Evolutionary conservation across 1,140 invertebrate genomes (phyloP).

Genomic region (Bombus turneri): DNA sequence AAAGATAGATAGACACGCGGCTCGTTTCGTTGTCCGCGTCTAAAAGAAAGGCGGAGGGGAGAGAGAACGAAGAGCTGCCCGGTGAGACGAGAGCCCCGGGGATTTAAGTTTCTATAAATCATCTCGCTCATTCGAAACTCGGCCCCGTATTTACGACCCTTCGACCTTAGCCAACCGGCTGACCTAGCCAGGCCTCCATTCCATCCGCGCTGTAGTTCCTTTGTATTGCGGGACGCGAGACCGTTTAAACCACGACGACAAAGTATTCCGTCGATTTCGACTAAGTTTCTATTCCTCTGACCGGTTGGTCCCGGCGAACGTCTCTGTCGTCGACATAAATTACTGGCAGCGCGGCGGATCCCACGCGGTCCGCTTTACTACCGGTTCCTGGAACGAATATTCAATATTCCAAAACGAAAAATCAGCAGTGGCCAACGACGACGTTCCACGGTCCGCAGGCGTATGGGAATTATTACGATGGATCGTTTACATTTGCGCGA

Average conservation of each 20-base stretch:
- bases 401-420: slow-evolving; percentile 42
- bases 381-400: slow-evolving; percentile 50
- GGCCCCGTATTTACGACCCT: slow-evolving; percentile 80
- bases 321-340: slow-evolving; percentile 65
- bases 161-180: slow-evolving; percentile 63
- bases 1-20: slow-evolving; percentile 62
- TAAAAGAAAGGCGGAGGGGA: background rate
- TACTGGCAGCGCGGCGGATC: slow-evolving; percentile 25
- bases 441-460: background rate
- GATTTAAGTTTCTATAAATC: slow-evolving; percentile 82
- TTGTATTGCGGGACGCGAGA: slow-evolving; percentile 77
- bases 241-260: slow-evolving; percentile 76
- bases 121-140: slow-evolving; percentile 78
- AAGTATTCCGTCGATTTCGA: slow-evolving; percentile 69
- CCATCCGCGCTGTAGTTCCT: slow-evolving; percentile 62
- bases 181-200: slow-evolving; percentile 62
- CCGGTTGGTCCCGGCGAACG: slow-evolving; percentile 1
- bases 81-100: slow-evolving; percentile 66
- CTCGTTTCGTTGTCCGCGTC: slow-evolving; percentile 51
- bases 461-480: background rate
- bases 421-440: background rate
- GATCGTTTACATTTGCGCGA: too few species aligned
- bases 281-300: slow-evolving; percentile 32
- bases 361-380: slow-evolving; percentile 48
- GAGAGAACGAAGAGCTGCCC: slow-evolving; percentile 41